Evolutionary conservation across 2,113 vertebrate genomes (phyloP), one percentile per base, ranked within the genome.

Genomic region (Falcunculus frontatus): DNA sequence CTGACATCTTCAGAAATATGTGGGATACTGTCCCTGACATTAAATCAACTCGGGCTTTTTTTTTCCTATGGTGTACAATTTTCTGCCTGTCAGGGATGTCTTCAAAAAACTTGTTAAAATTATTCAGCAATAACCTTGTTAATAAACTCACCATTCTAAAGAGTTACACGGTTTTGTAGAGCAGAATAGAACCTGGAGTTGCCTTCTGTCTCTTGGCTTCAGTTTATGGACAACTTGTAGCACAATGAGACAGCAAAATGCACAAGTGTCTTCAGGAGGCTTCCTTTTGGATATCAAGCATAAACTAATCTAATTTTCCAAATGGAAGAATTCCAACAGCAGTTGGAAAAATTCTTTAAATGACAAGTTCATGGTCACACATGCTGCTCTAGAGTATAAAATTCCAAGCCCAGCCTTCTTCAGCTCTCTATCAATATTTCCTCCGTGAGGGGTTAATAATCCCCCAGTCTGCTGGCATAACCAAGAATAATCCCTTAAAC

Each of bases 1-100:
- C 84, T 95, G 95, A 93, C 75, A 93, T 46, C 68, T 81, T 64
- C 41, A 93, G 67, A 95, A 95, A 90, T 77, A 88, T 19, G 39
- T 79, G 62, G 78, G 46, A 80, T 74, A 37, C 41, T 88, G 65
- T 13, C 83, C 63, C 95, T 97, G 62, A 83, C 79, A 76, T 70
- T 96, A 95, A 96, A 94, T 95, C 82, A 72, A 63, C 56, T 78
- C 33, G 82, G 15, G 62, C 16, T 52, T 80, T 89, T 90, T 94
- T 92, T 65, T 41, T 92, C 90, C 78, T 78, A 29, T 23, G 55
- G 49, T 35, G 19, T 63, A 80, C 70, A 91, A 68, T 92, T 90
- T 97, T 49, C 56, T 81, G 86, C 26, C 84, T 93, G 70, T 84
- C 91, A 96, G 46, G 35, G 93, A 84, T 62, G 39, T 32, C 47